These are phyloP conservation scores for Acanthosoma haemorrhoidale DNA, from an alignment of 2,888 invertebrate genomes.

Conservation along the genomic window DNA sequence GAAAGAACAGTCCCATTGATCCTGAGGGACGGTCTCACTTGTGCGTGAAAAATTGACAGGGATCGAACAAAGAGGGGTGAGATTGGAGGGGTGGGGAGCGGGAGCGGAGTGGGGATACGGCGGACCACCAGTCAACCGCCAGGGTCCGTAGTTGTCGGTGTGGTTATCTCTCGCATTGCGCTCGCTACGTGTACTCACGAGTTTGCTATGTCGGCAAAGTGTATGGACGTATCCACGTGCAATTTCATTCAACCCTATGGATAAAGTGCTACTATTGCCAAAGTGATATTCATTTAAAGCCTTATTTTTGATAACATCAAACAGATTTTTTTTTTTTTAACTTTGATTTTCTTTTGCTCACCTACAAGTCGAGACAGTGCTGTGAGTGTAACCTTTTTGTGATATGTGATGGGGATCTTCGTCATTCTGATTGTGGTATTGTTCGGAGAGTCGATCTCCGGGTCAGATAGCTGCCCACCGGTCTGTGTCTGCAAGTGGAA, in stretches of 20 bases:
- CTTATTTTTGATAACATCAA: too few species aligned
- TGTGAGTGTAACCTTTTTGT: conserved; percentile 17
- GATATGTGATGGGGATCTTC: conserved; percentile 25
- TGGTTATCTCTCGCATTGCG: not conserved
- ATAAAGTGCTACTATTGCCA: conserved; percentile 7
- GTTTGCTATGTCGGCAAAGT: not conserved
- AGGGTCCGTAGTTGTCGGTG: not conserved
- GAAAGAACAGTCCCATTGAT: conserved; percentile 29
- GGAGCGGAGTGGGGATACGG: conserved; percentile 8
- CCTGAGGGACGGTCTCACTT: conserved; percentile 34
- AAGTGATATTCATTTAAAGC: too few species aligned
- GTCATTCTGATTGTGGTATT: not conserved
- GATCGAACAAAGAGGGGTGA: conserved; percentile 36
- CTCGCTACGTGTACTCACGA: not conserved
- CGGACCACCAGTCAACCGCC: conserved; percentile 11
- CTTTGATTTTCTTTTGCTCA: too few species aligned
- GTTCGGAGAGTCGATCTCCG: conserved; percentile 23
- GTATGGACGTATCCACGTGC: not conserved
- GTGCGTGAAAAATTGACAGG: conserved; percentile 40
- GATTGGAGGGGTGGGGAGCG: conserved; percentile 30
- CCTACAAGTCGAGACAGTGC: not conserved
- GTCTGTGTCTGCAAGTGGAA: conserved; percentile 91
- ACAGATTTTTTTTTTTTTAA: too few species aligned
- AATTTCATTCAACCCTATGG: not conserved
- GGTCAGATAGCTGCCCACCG: conserved; percentile 54